Evolutionary conservation across 1,140 invertebrate genomes (phyloP).

Genomic region (Helicoverpa zea): DNA sequence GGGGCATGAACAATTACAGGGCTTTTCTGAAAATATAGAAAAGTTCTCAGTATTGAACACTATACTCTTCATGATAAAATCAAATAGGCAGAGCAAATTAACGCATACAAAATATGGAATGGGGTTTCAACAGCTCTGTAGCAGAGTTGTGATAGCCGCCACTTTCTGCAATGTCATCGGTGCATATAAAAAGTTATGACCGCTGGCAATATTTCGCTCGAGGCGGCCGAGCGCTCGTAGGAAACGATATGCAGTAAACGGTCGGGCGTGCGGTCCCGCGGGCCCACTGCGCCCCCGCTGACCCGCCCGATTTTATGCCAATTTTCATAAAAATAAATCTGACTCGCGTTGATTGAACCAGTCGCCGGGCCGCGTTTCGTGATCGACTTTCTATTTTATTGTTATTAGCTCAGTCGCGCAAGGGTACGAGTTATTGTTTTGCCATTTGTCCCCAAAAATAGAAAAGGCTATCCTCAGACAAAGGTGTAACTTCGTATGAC

Average conservation of each 20-base stretch:
- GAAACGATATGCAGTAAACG: constrained; percentile 86
- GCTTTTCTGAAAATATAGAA: no score
- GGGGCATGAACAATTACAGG: no score
- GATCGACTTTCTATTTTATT: constrained; percentile 85
- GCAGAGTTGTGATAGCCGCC: constrained; percentile 63
- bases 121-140: constrained; percentile 62
- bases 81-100: neutral
- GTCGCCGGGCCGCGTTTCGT: constrained; percentile 76
- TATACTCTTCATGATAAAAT: neutral
- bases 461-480: constrained; percentile 52
- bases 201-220: constrained; percentile 82
- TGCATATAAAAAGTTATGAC: constrained; percentile 87
- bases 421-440: constrained; percentile 85
- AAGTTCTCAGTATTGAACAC: no score
- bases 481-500: constrained; percentile 52
- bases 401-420: constrained; percentile 82
- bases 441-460: constrained; percentile 80
- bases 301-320: constrained; percentile 85
- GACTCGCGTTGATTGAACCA: constrained; percentile 85
- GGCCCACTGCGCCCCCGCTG: constrained; percentile 76
- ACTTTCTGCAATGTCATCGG: constrained; percentile 85
- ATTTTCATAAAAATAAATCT: constrained; percentile 87
- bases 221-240: constrained; percentile 67
- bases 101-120: constrained; percentile 1
- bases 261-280: constrained; percentile 83